Percentiles rank a stretch among this genome's conserved stretches.
phyloP scores from a whole-genome alignment of 2,113 vertebrate genomes.

The Sapayoa aenigma region DNA sequence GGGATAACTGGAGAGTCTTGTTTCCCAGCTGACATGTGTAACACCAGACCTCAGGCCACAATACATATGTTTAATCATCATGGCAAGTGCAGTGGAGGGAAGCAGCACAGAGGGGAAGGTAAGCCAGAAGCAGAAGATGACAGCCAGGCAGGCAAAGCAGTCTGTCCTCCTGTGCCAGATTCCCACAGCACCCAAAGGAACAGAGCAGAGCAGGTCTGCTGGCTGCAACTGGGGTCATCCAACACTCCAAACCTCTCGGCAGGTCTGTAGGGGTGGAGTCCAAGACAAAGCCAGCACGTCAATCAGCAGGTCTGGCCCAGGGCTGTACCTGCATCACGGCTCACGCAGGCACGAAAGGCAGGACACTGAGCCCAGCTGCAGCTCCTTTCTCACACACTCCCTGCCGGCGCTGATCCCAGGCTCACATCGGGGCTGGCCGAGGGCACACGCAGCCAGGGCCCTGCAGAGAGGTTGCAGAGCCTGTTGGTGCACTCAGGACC shows the following conservation, averaged over 20 bases:
- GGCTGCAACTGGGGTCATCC: too few relatives aligned
- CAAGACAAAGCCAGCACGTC: neutral
- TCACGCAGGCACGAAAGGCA: neutral
- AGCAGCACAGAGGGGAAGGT: neutral
- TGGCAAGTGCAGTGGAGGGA: neutral
- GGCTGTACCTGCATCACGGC: neutral
- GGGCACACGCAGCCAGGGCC: neutral
- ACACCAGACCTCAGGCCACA: neutral
- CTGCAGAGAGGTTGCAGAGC: neutral
- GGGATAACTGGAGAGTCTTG: neutral
- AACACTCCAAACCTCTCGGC: neutral
- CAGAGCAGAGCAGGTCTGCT: neutral
- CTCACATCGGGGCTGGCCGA: rapidly evolving
- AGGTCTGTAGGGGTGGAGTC: too few relatives aligned
- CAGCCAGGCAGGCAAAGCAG: neutral
- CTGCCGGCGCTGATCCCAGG: neutral
- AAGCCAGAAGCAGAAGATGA: neutral
- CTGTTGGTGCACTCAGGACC: neutral
- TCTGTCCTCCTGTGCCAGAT: neutral
- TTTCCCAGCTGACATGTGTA: neutral
- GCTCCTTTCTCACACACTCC: neutral
- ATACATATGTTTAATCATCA: neutral
- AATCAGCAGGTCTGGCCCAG: neutral
- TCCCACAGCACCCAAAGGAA: neutral
- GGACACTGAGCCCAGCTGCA: neutral